phyloP scores from a whole-genome alignment of 2,113 vertebrate species.

The Hippocampus barbouri region DNA sequence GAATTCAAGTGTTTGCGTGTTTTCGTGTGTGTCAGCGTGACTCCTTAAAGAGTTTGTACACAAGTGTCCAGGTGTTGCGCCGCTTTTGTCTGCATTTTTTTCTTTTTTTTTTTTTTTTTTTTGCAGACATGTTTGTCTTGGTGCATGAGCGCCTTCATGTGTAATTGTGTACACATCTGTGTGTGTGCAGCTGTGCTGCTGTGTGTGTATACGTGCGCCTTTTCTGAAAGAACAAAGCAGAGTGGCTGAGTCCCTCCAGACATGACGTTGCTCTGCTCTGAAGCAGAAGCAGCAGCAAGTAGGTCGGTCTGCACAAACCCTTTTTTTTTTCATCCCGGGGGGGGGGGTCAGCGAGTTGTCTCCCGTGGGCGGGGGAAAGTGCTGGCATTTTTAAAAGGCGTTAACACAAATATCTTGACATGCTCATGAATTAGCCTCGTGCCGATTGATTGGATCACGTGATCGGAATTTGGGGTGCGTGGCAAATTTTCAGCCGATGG shows the following conservation, averaged over 20 bases:
- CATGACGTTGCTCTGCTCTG: slow-evolving; percentile 63
- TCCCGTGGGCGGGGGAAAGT: slow-evolving; percentile 38
- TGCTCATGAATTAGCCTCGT: neutral
- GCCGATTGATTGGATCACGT: neutral
- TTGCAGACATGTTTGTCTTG: slow-evolving; percentile 7
- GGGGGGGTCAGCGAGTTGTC: slow-evolving; percentile 10
- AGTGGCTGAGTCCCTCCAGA: slow-evolving; percentile 57
- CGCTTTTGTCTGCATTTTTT: slow-evolving; percentile 12
- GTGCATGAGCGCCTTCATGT: neutral
- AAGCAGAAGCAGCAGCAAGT: slow-evolving; percentile 58
- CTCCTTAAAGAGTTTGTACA: slow-evolving; percentile 6
- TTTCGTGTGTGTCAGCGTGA: slow-evolving; percentile 16
- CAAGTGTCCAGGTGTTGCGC: slow-evolving; percentile 31
- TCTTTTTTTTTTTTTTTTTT: slow-evolving; percentile 7
- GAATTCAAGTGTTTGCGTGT: slow-evolving; percentile 9
- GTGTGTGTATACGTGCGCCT: slow-evolving; percentile 15
- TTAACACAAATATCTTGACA: neutral
- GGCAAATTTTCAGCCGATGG: neutral
- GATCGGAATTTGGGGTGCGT: neutral
- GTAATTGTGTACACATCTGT: slow-evolving; percentile 6
- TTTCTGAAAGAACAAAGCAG: slow-evolving; percentile 56
- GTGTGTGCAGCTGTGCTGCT: neutral
- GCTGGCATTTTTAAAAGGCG: slow-evolving; percentile 33
- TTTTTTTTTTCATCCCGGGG: slow-evolving; percentile 19
- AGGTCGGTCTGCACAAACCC: slow-evolving; percentile 50